Evolutionary conservation across 2,888 invertebrate species (phyloP).

Genomic region (Homarus gammarus): DNA sequence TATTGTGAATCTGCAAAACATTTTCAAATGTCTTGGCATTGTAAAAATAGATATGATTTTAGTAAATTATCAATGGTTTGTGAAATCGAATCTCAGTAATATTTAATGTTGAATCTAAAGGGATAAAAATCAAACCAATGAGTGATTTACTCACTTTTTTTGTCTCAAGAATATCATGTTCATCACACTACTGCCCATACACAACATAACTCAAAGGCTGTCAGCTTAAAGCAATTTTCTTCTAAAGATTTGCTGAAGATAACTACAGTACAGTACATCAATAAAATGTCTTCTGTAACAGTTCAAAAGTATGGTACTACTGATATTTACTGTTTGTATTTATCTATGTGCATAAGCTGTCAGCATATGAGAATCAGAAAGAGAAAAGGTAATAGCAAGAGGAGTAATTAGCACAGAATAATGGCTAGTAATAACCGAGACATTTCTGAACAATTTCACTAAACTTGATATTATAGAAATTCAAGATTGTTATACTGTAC

Average conservation of each 20-base stretch:
- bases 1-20: no score
- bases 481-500: background rate
- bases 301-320: no score
- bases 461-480: no score
- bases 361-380: constrained; percentile 24
- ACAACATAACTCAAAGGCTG: constrained; percentile 22
- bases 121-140: no score
- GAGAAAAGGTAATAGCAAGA: constrained; percentile 31
- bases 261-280: background rate
- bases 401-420: constrained; percentile 55
- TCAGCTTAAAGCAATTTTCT: constrained; percentile 34
- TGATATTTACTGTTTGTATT: no score
- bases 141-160: background rate
- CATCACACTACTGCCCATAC: constrained; percentile 45
- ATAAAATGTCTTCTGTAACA: background rate
- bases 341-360: background rate
- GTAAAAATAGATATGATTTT: no score
- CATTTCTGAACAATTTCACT: constrained; percentile 20
- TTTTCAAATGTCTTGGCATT: no score
- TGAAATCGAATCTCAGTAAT: no score
- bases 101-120: no score
- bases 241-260: background rate
- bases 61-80: no score
- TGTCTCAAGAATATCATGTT: background rate
- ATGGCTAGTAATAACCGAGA: constrained; percentile 43